A percentile compares a stretch with the other conserved stretches of the same genome.
phyloP scores from a whole-genome alignment of 2,888 invertebrate species.

The Chrysina gloriosa region DNA sequence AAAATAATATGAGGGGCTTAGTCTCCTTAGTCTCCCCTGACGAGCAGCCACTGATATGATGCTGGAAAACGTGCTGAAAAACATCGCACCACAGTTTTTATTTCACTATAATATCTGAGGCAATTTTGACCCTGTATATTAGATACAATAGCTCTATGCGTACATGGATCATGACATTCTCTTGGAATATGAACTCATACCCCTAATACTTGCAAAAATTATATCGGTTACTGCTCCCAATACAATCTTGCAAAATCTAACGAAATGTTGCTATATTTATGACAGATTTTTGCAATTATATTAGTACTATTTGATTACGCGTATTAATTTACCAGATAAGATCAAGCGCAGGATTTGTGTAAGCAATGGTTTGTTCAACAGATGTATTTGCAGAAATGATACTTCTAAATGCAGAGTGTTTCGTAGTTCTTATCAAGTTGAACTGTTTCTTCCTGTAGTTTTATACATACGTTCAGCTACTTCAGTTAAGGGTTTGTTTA shows the following conservation, averaged over 20 bases:
- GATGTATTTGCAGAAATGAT: background rate
- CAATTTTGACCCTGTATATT: background rate
- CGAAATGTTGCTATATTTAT: too few species aligned
- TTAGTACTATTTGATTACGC: background rate
- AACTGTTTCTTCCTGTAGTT: background rate
- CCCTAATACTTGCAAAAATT: background rate
- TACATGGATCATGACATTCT: constrained; percentile 9
- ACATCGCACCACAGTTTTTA: background rate
- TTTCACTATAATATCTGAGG: background rate
- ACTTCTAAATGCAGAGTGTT: background rate
- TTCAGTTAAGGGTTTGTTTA: constrained; percentile 59
- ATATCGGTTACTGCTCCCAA: too few species aligned
- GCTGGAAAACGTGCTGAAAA: background rate
- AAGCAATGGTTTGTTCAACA: background rate
- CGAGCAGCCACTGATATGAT: too few species aligned
- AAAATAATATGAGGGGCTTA: too few species aligned
- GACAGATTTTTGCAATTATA: too few species aligned
- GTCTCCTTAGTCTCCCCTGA: too few species aligned
- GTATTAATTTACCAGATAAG: background rate
- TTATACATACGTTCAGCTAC: constrained; percentile 47
- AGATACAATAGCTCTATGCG: background rate
- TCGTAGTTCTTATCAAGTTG: background rate
- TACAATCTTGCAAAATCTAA: too few species aligned
- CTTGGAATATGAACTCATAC: background rate
- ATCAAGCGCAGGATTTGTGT: background rate